phyloP scores from a whole-genome alignment of 1,140 invertebrate genomes.

The Heliconius hewitsoni region DNA sequence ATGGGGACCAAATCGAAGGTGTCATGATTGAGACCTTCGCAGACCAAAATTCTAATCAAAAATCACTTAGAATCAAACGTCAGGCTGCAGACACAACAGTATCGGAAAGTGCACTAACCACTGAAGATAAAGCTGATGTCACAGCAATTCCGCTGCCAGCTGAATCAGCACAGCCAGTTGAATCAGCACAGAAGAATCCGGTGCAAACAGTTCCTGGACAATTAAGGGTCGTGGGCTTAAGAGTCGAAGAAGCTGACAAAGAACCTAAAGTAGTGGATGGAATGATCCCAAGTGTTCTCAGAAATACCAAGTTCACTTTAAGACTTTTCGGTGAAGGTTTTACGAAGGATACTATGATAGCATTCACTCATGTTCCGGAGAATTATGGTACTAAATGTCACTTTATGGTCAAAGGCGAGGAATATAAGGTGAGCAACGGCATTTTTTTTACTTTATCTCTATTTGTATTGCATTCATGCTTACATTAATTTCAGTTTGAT shows the following conservation, averaged over 20 bases:
- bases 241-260: constrained; percentile 83
- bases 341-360: constrained; percentile 84
- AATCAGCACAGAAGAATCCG: neutral
- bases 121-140: constrained; percentile 14
- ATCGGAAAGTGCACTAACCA: neutral
- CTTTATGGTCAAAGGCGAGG: constrained; percentile 68
- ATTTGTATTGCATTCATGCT: too few relatives aligned
- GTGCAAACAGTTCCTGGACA: neutral
- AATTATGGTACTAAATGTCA: constrained; percentile 78
- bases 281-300: constrained; percentile 85
- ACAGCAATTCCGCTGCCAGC: neutral
- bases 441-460: neutral
- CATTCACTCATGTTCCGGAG: constrained; percentile 84
- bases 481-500: too few relatives aligned
- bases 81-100: constrained; percentile 20
- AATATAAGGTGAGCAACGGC: constrained; percentile 60
- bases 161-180: neutral
- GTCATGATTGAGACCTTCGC: constrained; percentile 33
- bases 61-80: constrained; percentile 27
- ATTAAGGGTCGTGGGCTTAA: constrained; percentile 79
- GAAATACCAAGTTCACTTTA: constrained; percentile 81
- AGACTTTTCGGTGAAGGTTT: constrained; percentile 87
- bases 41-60: constrained; percentile 19
- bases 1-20: constrained; percentile 25
- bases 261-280: constrained; percentile 83